phyloP scores from a whole-genome alignment of 2,113 vertebrate genomes.

The Ptilorrhoa leucosticta region DNA sequence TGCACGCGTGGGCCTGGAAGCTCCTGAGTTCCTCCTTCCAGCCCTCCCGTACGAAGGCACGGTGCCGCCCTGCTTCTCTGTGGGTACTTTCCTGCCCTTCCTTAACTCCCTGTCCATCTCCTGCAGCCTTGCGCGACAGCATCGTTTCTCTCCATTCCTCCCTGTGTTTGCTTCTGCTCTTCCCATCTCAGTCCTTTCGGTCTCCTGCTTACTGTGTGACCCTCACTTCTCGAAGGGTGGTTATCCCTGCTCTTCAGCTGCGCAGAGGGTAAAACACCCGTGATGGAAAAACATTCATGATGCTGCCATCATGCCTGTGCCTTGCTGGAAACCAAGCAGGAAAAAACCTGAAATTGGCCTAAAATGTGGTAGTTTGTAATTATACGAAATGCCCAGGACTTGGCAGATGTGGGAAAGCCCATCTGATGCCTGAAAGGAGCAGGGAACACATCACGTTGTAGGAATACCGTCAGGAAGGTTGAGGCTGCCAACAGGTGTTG shows the following conservation, averaged over 20 bases:
- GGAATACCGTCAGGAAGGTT: background rate
- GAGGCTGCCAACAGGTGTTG: background rate
- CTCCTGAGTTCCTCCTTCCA: background rate
- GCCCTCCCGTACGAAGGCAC: background rate
- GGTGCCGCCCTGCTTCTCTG: too few species aligned
- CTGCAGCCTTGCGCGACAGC: background rate
- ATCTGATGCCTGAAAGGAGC: background rate
- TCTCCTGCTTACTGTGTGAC: background rate
- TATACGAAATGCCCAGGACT: background rate
- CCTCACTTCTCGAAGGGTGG: fast-evolving
- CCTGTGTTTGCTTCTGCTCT: background rate
- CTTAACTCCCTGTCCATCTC: fast-evolving
- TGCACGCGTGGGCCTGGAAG: background rate
- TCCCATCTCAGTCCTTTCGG: background rate
- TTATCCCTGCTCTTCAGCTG: background rate
- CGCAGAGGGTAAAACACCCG: fast-evolving
- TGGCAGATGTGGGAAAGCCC: background rate
- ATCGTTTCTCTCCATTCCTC: background rate
- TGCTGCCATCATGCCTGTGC: fast-evolving
- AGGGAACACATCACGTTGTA: fast-evolving
- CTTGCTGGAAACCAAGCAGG: background rate
- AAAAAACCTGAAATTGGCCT: background rate
- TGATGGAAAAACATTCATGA: fast-evolving
- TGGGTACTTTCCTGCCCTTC: background rate
- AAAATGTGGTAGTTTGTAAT: background rate